Evolutionary conservation across 1,140 invertebrate genomes (phyloP).

Genomic region (Pseudomyrmex concolor): DNA sequence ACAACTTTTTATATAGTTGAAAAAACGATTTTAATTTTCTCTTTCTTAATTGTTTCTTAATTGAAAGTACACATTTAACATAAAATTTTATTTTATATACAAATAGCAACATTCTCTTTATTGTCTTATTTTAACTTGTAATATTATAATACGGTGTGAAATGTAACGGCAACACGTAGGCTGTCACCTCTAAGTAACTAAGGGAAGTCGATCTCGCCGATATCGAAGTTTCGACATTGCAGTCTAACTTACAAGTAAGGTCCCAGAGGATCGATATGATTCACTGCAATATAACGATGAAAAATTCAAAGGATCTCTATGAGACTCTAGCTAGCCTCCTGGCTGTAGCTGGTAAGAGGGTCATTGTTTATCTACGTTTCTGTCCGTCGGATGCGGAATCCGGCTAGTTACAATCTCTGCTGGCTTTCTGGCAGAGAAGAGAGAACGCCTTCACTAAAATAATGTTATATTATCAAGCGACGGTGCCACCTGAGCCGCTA

Average conservation of each 20-base stretch:
- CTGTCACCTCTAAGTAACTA: background rate
- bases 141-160: background rate
- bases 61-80: background rate
- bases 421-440: slow-evolving; percentile 60
- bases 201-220: background rate
- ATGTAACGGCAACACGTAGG: background rate
- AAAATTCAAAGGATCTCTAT: slow-evolving; percentile 59
- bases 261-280: slow-evolving; percentile 48
- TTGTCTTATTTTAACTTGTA: background rate
- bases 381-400: slow-evolving; percentile 53
- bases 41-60: too few species aligned
- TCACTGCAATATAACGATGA: slow-evolving; percentile 46
- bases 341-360: slow-evolving; percentile 49
- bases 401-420: slow-evolving; percentile 79
- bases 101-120: background rate
- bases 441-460: slow-evolving; percentile 77
- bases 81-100: background rate
- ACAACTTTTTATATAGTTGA: background rate
- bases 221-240: background rate
- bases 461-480: slow-evolving; percentile 78
- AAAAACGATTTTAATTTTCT: too few species aligned
- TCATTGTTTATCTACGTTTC: slow-evolving; percentile 62
- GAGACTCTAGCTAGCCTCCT: slow-evolving; percentile 4
- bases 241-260: background rate
- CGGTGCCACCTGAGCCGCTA: slow-evolving; percentile 83